phyloP scores from a whole-genome alignment of 2,113 vertebrate genomes.

The Aspidoscelis tigris region DNA sequence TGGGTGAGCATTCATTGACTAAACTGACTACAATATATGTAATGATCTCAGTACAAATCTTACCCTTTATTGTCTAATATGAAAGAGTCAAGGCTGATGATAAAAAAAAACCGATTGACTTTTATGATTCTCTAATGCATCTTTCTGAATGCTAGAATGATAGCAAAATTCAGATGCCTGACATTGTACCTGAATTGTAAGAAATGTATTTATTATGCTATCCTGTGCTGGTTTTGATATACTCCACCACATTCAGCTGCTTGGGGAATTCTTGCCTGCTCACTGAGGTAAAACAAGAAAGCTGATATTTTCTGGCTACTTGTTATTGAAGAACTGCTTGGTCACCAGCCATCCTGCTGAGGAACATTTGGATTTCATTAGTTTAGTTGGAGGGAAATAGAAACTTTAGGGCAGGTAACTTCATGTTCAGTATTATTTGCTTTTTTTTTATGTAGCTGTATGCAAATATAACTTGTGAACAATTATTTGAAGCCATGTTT shows the following conservation, averaged over 20 bases:
- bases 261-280: background rate
- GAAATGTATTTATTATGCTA: background rate
- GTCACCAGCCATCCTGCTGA: constrained; percentile 1
- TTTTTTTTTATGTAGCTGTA: background rate
- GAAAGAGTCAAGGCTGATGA: background rate
- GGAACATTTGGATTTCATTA: constrained; percentile 35
- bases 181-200: background rate
- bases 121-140: background rate
- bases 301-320: constrained; percentile 13
- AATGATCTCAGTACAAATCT: too few species aligned
- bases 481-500: background rate
- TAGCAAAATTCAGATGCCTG: background rate
- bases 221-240: background rate
- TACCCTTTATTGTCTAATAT: background rate
- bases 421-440: constrained; percentile 11
- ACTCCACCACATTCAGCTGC: background rate
- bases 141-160: background rate
- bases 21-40: background rate
- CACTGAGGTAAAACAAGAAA: constrained; percentile 26
- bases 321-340: constrained; percentile 30
- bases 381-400: background rate
- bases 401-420: constrained; percentile 30
- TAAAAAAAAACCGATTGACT: too few species aligned
- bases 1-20: background rate
- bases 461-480: background rate